Conservation (phyloP, 2,888 invertebrate genomes). For the Pycnomerus fuliginosus region DNA sequence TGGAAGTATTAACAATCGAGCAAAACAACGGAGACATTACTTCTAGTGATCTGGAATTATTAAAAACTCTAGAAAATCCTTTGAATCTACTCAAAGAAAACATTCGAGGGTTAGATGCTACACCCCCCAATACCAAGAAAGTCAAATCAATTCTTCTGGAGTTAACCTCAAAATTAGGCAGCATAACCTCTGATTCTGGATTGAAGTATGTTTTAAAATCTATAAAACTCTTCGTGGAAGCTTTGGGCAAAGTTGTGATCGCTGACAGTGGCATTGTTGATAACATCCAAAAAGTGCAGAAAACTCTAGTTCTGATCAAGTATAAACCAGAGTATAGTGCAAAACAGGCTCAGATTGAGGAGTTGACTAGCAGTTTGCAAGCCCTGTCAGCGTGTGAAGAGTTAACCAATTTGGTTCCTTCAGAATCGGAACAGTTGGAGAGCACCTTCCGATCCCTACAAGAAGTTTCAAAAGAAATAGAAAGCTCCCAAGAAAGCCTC, state of each 20-base stretch:
- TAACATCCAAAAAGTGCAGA: conserved; percentile 3
- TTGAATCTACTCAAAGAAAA: conserved; percentile 25
- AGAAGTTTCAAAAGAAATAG: neutral
- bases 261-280: too few species aligned
- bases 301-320: conserved; percentile 1
- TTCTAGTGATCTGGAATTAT: conserved; percentile 26
- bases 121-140: conserved; percentile 2
- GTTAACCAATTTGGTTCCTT: neutral
- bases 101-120: conserved; percentile 9
- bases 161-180: conserved; percentile 3
- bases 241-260: too few species aligned
- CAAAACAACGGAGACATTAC: conserved; percentile 42
- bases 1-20: conserved; percentile 46
- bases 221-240: conserved; percentile 13
- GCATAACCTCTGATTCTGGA: conserved; percentile 1
- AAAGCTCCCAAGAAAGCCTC: too few species aligned
- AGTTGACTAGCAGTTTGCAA: conserved; percentile 2
- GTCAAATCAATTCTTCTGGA: conserved; percentile 2
- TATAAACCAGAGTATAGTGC: conserved; percentile 1
- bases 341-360: conserved; percentile 1
- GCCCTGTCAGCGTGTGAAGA: conserved; percentile 2
- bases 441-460: neutral
- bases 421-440: neutral
- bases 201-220: conserved; percentile 20
- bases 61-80: conserved; percentile 26